Conservation (phyloP, 37 sponge, comb jelly and placozoan genomes). For the Corticium candelabrum region DNA sequence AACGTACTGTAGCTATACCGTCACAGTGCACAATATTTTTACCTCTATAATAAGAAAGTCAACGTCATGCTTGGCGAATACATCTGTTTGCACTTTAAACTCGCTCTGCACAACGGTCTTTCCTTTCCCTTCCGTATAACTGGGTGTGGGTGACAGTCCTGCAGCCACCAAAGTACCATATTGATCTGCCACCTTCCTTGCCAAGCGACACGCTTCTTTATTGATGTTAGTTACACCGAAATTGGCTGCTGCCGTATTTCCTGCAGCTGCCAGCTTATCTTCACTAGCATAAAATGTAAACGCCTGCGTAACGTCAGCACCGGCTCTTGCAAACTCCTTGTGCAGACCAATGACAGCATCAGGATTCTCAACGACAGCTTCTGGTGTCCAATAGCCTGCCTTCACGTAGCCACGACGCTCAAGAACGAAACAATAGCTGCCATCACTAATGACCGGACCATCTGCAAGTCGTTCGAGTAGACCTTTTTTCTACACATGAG, state of each 20-base stretch:
- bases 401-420: constrained; percentile 34
- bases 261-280: constrained; percentile 32
- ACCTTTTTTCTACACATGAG: constrained; percentile 17
- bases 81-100: constrained; percentile 25
- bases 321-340: constrained; percentile 32
- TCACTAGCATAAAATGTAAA: constrained; percentile 49
- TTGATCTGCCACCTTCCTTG: constrained; percentile 8
- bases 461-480: constrained; percentile 30
- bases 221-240: constrained; percentile 2
- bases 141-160: constrained; percentile 34
- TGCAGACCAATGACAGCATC: constrained; percentile 32
- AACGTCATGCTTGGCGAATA: constrained; percentile 22
- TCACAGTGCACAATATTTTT: neutral
- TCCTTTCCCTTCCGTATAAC: constrained; percentile 8
- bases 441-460: constrained; percentile 39
- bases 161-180: neutral
- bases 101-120: constrained; percentile 23
- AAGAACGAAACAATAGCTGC: constrained; percentile 28
- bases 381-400: constrained; percentile 43
- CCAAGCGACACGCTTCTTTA: constrained; percentile 24
- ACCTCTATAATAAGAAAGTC: constrained; percentile 37
- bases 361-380: constrained; percentile 36
- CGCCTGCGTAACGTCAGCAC: constrained; percentile 25
- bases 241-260: constrained; percentile 13
- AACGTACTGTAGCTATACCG: too few relatives aligned